phyloP scores from a whole-genome alignment of 2,888 invertebrate genomes.

The Fabriciana adippe region DNA sequence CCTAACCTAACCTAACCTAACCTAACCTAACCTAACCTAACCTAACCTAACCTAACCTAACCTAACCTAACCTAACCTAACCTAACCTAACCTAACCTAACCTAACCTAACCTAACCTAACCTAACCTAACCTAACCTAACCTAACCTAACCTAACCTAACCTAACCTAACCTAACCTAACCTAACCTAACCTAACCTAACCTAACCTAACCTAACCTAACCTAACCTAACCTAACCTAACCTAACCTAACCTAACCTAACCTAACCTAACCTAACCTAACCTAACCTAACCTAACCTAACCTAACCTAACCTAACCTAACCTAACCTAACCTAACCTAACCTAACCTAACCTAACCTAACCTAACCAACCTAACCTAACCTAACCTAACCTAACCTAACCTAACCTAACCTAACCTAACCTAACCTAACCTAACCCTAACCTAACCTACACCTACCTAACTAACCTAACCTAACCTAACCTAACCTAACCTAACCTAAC shows the following conservation, averaged over 20 bases:
- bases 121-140: too few relatives aligned
- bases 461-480: conserved; percentile 36
- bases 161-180: too few relatives aligned
- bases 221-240: too few relatives aligned
- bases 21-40: too few relatives aligned
- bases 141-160: too few relatives aligned
- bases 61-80: too few relatives aligned
- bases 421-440: conserved; percentile 33
- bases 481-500: conserved; percentile 32
- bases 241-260: conserved; percentile 43
- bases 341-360: conserved; percentile 37
- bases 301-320: conserved; percentile 37
- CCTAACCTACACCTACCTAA: conserved; percentile 34
- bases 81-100: too few relatives aligned
- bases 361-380: conserved; percentile 33
- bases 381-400: conserved; percentile 35
- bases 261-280: conserved; percentile 43
- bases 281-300: conserved; percentile 39
- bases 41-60: too few relatives aligned
- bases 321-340: conserved; percentile 41
- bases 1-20: too few relatives aligned
- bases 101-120: too few relatives aligned
- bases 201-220: too few relatives aligned
- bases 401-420: conserved; percentile 31
- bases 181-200: too few relatives aligned